Evolutionary conservation across 2,113 vertebrate species (phyloP).

Genomic region (Neodontobutis hainanensis): DNA sequence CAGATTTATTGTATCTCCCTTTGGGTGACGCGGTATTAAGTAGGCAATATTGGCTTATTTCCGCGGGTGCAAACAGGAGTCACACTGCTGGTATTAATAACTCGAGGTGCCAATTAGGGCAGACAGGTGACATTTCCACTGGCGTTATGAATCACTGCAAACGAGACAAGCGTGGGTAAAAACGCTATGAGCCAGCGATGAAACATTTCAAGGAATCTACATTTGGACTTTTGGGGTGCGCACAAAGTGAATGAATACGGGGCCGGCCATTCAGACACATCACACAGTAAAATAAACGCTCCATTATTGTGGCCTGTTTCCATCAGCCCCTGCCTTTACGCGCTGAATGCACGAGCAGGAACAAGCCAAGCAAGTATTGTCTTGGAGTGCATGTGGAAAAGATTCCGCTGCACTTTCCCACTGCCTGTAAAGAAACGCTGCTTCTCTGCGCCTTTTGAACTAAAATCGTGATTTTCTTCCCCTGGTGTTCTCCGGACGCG

Average conservation of each 20-base stretch:
- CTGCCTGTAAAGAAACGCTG: conserved; percentile 90
- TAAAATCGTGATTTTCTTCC: conserved; percentile 90
- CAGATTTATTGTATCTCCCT: conserved; percentile 98
- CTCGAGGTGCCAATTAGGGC: conserved; percentile 83
- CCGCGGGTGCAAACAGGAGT: conserved; percentile 77
- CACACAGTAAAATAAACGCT: conserved; percentile 72
- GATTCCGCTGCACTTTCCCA: conserved; percentile 88
- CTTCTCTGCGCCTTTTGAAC: conserved; percentile 84
- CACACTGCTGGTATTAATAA: conserved; percentile 87
- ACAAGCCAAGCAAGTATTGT: conserved; percentile 82
- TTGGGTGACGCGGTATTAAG: conserved; percentile 90
- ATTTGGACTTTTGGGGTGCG: conserved; percentile 46
- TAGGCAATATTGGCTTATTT: conserved; percentile 84
- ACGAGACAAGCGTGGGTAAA: conserved; percentile 66
- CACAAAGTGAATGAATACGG: conserved; percentile 55
- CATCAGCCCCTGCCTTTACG: conserved; percentile 54
- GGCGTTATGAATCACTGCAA: conserved; percentile 71
- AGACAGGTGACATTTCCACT: conserved; percentile 89
- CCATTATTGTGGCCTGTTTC: conserved; percentile 67
- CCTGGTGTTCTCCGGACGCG: conserved; percentile 92
- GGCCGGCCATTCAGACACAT: conserved; percentile 60
- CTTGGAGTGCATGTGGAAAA: conserved; percentile 86
- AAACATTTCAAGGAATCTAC: conserved; percentile 53
- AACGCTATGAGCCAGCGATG: conserved; percentile 28
- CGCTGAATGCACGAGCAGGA: conserved; percentile 63